A percentile compares a stretch with the other conserved stretches of the same genome.
Conservation (phyloP, 2,888 invertebrate genomes). For the Lycia hirtaria region DNA sequence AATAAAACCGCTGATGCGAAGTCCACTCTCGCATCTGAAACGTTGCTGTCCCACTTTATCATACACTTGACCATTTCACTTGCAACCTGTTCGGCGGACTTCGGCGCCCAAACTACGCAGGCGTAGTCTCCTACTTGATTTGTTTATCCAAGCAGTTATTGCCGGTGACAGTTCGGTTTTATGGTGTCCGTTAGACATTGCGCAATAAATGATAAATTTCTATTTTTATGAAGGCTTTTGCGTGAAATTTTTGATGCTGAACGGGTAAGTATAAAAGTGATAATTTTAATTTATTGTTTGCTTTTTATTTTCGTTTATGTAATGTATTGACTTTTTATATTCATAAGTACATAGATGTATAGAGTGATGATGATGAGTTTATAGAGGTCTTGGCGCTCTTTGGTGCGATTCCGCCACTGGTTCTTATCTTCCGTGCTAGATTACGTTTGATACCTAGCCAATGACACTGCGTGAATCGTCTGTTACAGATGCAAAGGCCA, state of each 20-base stretch:
- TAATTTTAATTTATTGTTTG: background rate
- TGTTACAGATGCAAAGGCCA: too few species aligned
- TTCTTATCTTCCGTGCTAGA: too few species aligned
- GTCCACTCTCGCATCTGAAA: conserved; percentile 8
- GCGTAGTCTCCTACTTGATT: conserved; percentile 36
- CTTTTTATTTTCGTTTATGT: too few species aligned
- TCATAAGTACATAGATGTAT: too few species aligned
- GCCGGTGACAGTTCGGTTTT: conserved; percentile 47
- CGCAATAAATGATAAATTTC: conserved; percentile 37
- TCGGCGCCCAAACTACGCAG: conserved; percentile 55
- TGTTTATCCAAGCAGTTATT: conserved; percentile 48
- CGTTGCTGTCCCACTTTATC: conserved; percentile 18
- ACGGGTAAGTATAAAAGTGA: background rate
- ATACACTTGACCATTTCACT: conserved; percentile 70
- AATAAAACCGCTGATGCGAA: conserved; percentile 9
- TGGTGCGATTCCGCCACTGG: too few species aligned
- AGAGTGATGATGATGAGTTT: too few species aligned
- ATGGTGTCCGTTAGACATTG: conserved; percentile 45
- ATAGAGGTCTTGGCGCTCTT: too few species aligned
- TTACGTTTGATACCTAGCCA: too few species aligned
- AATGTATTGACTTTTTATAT: too few species aligned
- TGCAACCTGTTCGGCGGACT: conserved; percentile 67
- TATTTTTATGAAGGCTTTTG: conserved; percentile 29
- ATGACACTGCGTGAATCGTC: too few species aligned
- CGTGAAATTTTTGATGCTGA: conserved; percentile 8